Percentiles rank a stretch among this genome's conserved stretches.
phyloP scores from a whole-genome alignment of 2,888 invertebrate genomes.

The Phanerotoma sp. region DNA sequence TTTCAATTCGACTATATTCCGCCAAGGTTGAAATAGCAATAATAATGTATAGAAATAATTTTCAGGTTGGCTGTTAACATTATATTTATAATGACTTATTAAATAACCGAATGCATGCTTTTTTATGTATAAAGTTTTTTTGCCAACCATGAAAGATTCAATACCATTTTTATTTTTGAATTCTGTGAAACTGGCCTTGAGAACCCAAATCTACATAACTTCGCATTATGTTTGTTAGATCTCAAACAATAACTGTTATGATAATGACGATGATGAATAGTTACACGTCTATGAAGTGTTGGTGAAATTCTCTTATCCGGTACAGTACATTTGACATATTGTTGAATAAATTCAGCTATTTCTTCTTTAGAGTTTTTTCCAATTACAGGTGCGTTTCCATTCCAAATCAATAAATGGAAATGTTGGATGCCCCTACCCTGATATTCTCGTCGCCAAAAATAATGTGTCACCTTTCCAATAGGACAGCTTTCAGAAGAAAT shows the following conservation, averaged over 20 bases:
- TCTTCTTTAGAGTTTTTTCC: conserved; percentile 33
- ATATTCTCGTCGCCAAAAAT: conserved; percentile 38
- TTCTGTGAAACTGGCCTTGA: conserved; percentile 28
- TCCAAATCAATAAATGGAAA: conserved; percentile 36
- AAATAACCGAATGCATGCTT: not conserved
- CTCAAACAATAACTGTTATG: conserved; percentile 35
- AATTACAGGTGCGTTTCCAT: conserved; percentile 33
- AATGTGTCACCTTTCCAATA: conserved; percentile 33
- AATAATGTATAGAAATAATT: conserved; percentile 29
- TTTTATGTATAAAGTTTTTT: too few species aligned
- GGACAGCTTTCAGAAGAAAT: conserved; percentile 34
- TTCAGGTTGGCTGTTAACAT: conserved; percentile 38
- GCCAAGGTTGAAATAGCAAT: conserved; percentile 19
- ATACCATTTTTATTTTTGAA: conserved; percentile 2
- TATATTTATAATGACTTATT: conserved; percentile 29
- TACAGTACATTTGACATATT: conserved; percentile 34
- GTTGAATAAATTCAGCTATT: conserved; percentile 36
- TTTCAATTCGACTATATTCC: conserved; percentile 27
- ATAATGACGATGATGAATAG: conserved; percentile 33
- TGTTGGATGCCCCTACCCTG: conserved; percentile 38
- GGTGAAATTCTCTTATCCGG: conserved; percentile 32
- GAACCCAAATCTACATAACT: conserved; percentile 33
- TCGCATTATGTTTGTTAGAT: conserved; percentile 17
- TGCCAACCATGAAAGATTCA: too few species aligned
- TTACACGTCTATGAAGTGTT: conserved; percentile 30